Conservation (phyloP, 2,797 vertebrate species). For the Smutsia gigantea region DNA sequence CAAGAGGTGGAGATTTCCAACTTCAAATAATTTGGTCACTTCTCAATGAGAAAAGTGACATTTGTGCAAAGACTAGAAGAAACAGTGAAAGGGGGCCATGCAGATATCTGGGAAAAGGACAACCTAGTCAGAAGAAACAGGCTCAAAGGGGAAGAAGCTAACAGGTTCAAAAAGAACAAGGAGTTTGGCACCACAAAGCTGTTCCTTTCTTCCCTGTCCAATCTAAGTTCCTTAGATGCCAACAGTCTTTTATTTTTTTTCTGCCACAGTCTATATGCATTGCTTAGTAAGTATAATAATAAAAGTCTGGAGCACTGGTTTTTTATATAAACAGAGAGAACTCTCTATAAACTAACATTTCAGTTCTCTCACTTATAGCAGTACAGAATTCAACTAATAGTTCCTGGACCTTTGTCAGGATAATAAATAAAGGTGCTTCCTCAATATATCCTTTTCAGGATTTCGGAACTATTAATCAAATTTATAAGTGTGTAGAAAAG, state of each 20-base stretch:
- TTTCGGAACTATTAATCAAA: slow-evolving; percentile 6
- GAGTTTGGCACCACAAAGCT: neutral
- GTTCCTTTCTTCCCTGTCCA: neutral
- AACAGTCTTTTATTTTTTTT: neutral
- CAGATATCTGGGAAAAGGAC: neutral
- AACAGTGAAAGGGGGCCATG: neutral
- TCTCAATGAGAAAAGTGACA: neutral
- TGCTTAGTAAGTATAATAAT: neutral
- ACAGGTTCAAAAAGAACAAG: neutral
- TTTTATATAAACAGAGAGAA: neutral
- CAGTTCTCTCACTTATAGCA: neutral
- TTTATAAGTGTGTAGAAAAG: neutral
- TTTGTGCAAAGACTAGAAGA: neutral
- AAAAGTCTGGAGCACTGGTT: neutral
- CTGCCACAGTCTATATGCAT: neutral
- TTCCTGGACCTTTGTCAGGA: neutral
- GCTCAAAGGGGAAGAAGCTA: neutral
- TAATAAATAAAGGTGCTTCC: slow-evolving; percentile 10
- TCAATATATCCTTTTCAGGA: slow-evolving; percentile 3
- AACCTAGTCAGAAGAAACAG: neutral
- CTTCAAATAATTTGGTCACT: neutral
- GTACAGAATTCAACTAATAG: neutral
- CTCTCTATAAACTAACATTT: neutral
- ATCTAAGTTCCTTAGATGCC: neutral
- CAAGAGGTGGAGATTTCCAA: neutral